Evolutionary conservation across 2,113 vertebrate species (phyloP).

Genomic region (Aspiorhynchus laticeps): DNA sequence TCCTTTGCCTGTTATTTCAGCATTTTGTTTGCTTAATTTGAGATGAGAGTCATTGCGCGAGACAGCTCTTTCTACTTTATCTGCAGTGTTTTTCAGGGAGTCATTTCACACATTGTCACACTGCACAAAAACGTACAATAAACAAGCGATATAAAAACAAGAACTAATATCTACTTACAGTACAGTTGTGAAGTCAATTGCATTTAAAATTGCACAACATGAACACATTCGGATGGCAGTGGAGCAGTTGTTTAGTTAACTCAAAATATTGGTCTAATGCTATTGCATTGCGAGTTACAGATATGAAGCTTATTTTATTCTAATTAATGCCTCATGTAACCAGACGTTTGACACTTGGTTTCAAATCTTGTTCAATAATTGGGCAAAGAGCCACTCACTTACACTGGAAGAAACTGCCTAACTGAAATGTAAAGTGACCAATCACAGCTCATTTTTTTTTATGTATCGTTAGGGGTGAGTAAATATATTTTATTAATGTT

Average conservation of each 20-base stretch:
- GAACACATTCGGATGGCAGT: background rate
- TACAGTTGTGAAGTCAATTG: conserved; percentile 30
- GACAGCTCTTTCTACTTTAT: conserved; percentile 34
- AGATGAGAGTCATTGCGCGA: conserved; percentile 19
- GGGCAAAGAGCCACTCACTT: background rate
- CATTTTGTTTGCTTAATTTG: conserved; percentile 41
- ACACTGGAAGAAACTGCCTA: background rate
- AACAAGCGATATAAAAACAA: conserved; percentile 37
- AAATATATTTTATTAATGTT: background rate
- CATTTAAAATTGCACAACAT: conserved; percentile 3
- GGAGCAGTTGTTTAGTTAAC: background rate
- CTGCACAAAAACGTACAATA: conserved; percentile 39
- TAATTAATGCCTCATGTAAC: background rate
- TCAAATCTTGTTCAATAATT: background rate
- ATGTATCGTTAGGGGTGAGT: background rate
- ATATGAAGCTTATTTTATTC: background rate
- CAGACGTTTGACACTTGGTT: background rate
- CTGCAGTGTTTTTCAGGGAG: conserved; percentile 30
- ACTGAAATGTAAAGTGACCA: background rate
- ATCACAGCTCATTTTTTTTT: background rate
- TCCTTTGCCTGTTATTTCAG: background rate
- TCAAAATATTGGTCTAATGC: background rate
- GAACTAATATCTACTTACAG: conserved; percentile 35
- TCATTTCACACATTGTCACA: conserved; percentile 50
- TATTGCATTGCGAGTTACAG: conserved; percentile 41